These are phyloP conservation scores for Cydia splendana DNA, from an alignment of 1,140 invertebrate species.

Conservation along the genomic window DNA sequence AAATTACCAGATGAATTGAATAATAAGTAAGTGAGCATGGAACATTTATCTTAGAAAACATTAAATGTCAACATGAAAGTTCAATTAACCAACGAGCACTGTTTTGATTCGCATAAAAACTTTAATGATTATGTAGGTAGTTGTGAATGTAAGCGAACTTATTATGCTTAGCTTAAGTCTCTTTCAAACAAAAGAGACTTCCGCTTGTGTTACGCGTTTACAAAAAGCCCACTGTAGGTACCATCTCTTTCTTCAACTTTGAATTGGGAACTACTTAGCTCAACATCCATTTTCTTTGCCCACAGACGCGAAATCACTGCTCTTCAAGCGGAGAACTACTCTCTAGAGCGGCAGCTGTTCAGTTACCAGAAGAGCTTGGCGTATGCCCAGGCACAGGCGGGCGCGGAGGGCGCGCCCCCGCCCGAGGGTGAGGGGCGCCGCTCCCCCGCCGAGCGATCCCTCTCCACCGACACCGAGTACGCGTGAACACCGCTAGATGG, in stretches of 20 bases:
- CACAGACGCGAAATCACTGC: conserved; percentile 89
- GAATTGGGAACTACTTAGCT: background rate
- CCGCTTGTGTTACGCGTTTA: no score
- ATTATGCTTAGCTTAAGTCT: no score
- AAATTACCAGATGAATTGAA: background rate
- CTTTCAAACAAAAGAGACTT: no score
- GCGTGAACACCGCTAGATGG: conserved; percentile 80
- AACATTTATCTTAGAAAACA: no score
- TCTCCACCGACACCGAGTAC: conserved; percentile 88
- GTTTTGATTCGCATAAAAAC: no score
- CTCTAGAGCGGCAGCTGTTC: conserved; percentile 91
- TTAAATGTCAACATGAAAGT: background rate
- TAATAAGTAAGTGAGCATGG: no score
- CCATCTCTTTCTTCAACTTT: no score
- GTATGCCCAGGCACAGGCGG: conserved; percentile 84
- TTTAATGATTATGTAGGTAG: no score
- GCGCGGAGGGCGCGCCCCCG: conserved; percentile 77
- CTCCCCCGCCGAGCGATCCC: conserved; percentile 81
- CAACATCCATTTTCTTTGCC: conserved; percentile 35
- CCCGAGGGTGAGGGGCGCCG: conserved; percentile 73
- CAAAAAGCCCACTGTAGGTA: no score
- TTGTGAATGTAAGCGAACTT: no score
- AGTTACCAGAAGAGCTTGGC: conserved; percentile 93
- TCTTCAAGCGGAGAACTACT: conserved; percentile 92
- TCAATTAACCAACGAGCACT: no score